These are phyloP conservation scores for Leucophenga montana DNA, from an alignment of 2,888 invertebrate species.

Conservation along the genomic window DNA sequence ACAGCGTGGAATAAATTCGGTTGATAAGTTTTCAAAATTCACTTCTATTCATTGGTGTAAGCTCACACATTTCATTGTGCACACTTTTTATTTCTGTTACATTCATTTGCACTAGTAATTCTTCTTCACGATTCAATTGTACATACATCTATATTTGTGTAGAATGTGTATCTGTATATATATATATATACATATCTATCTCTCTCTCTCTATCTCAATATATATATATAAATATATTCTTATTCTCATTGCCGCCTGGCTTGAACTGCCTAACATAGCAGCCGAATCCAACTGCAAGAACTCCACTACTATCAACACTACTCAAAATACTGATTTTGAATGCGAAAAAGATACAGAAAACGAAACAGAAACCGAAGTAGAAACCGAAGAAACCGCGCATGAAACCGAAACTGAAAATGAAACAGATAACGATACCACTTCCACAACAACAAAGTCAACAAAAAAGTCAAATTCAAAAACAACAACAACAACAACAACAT, in stretches of 20 bases:
- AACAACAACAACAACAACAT: slow-evolving; percentile 32
- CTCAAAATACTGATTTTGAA: too few species aligned
- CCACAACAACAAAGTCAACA: slow-evolving; percentile 36
- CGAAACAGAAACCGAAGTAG: slow-evolving; percentile 19
- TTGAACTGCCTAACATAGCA: slow-evolving; percentile 43
- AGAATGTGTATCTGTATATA: slow-evolving; percentile 34
- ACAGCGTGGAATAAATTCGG: slow-evolving; percentile 64
- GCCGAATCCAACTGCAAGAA: slow-evolving; percentile 42
- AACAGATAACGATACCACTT: slow-evolving; percentile 36
- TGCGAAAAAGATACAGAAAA: slow-evolving; percentile 8
- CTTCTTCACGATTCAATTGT: slow-evolving; percentile 7
- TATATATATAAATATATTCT: background rate
- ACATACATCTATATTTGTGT: slow-evolving; percentile 1
- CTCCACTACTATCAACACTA: slow-evolving; percentile 21
- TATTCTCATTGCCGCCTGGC: slow-evolving; percentile 40
- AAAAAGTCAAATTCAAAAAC: slow-evolving; percentile 14
- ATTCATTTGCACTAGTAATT: slow-evolving; percentile 17
- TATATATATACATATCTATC: slow-evolving; percentile 14
- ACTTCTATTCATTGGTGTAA: slow-evolving; percentile 27
- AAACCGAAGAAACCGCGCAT: slow-evolving; percentile 31
- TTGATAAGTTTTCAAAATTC: slow-evolving; percentile 37
- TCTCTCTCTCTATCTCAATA: slow-evolving; percentile 35
- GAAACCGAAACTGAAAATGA: slow-evolving; percentile 30
- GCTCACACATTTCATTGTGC: slow-evolving; percentile 10
- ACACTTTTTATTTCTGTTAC: slow-evolving; percentile 20